Evolutionary conservation across 2,797 vertebrate species (phyloP), one percentile per base, ranked within the genome.

Genomic region (Hozukius guyotensis): DNA sequence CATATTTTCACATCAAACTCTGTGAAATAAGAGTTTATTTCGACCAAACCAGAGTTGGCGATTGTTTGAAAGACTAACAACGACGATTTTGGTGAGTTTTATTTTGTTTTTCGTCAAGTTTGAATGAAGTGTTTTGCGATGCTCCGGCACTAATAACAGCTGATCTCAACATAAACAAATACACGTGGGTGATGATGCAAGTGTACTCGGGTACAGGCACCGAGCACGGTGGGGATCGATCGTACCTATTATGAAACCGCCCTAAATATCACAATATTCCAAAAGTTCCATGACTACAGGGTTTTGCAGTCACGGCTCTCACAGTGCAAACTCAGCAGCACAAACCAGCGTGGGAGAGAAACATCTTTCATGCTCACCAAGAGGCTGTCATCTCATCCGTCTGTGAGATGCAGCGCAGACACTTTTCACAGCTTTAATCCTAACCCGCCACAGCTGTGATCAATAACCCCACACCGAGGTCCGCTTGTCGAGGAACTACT

Each of bases 381-480:
- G 53, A 67, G 25, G 27, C 60, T 79, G 11, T 71, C 18, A 34
- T 46, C 9, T 0, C 42, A 46, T 46, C 42, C 42, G 1, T 32
- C n/a, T 10, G 46, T 55, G 57, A 86, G 78, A 82, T 67, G 69
- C 27, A 75, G 70, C 24, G 16, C 59, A 73, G 67, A 78, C 38
- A 36, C 25, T 77, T 72, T 67, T 77, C 34, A 83, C 70, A 60
- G 64, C 22, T 56, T 56, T 53, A 49, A 68, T 60, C 31, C 52
- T 77, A 55, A 55, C 46, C 42, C 61, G 52, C 24, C 60, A 25
- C 69, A 64, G 80, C 61, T 62, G 36, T 57, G 64, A 81, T 84
- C 72, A 71, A 88, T 31, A 72, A 53, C 56, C 56, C 65, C 34
- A 68, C 31, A 2, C 32, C 16, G 31, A 16, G 8, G 72, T 57